Evolutionary conservation across 2,888 invertebrate species (phyloP).

Genomic region (Apantesis nais): DNA sequence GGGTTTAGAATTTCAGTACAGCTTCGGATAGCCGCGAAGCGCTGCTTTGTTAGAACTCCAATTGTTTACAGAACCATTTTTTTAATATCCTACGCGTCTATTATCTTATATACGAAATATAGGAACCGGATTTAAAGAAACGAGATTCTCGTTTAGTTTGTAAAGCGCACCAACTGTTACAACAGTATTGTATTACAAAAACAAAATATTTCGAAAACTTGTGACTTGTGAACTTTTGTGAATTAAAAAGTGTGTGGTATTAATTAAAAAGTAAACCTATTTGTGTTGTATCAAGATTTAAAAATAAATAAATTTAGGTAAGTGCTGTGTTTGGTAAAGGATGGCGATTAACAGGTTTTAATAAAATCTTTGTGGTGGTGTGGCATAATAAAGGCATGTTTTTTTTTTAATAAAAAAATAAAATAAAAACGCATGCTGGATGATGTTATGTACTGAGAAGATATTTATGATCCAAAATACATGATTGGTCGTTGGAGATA

Average conservation of each 20-base stretch:
- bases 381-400: conserved; percentile 77
- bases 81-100: conserved; percentile 62
- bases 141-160: conserved; percentile 42
- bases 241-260: conserved; percentile 46
- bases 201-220: conserved; percentile 41
- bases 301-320: conserved; percentile 67
- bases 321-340: conserved; percentile 73
- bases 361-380: conserved; percentile 74
- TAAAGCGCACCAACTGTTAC: conserved; percentile 47
- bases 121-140: conserved; percentile 56
- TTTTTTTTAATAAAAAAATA: conserved; percentile 49
- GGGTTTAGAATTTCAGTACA: conserved; percentile 86
- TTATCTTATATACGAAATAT: conserved; percentile 48
- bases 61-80: conserved; percentile 81
- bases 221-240: conserved; percentile 56
- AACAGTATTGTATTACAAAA: conserved; percentile 60
- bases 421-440: conserved; percentile 74
- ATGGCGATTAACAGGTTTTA: conserved; percentile 68
- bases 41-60: conserved; percentile 81
- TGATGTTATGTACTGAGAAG: conserved; percentile 49
- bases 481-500: conserved; percentile 39
- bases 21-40: conserved; percentile 85
- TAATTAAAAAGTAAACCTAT: conserved; percentile 41
- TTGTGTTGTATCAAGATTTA: conserved; percentile 52
- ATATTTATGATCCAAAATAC: conserved; percentile 36